Conservation (phyloP, 2,888 invertebrate genomes). For the Brenthis ino region DNA sequence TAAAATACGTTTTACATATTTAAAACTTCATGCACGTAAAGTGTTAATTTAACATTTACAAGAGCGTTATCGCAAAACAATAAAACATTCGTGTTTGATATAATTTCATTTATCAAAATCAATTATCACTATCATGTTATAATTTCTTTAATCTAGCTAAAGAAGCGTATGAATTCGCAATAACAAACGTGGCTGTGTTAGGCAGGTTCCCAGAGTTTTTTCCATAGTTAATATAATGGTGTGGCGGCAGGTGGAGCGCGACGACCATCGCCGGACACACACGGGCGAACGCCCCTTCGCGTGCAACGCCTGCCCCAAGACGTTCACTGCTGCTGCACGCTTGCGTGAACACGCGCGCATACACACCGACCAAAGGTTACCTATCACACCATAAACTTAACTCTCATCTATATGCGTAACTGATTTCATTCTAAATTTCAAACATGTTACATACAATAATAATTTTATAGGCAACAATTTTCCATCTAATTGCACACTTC, state of each 20-base stretch:
- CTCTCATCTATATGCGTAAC: background rate
- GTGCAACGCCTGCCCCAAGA: constrained; percentile 76
- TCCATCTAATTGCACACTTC: too few species aligned
- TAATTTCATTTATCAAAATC: background rate
- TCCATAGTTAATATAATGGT: constrained; percentile 21
- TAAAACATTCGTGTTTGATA: background rate
- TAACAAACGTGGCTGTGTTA: constrained; percentile 9
- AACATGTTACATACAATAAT: too few species aligned
- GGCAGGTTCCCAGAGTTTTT: constrained; percentile 41
- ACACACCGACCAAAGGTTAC: constrained; percentile 77
- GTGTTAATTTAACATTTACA: background rate
- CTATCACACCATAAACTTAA: too few species aligned
- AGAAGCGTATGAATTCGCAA: constrained; percentile 5
- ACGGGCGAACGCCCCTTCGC: constrained; percentile 79
- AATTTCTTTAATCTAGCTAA: background rate
- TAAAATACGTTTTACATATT: too few species aligned
- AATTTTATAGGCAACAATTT: too few species aligned
- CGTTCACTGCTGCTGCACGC: constrained; percentile 78
- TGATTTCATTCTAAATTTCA: background rate
- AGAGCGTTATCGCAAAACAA: background rate
- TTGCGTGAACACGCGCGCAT: constrained; percentile 77
- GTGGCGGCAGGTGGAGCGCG: constrained; percentile 73
- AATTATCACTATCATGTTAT: background rate
- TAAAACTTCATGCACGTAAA: too few species aligned
- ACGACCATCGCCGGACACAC: constrained; percentile 78